Percentiles rank a stretch among this genome's conserved stretches.
Conservation (phyloP, 2,113 vertebrate genomes). For the Pseudorhombus dupliciocellatus region DNA sequence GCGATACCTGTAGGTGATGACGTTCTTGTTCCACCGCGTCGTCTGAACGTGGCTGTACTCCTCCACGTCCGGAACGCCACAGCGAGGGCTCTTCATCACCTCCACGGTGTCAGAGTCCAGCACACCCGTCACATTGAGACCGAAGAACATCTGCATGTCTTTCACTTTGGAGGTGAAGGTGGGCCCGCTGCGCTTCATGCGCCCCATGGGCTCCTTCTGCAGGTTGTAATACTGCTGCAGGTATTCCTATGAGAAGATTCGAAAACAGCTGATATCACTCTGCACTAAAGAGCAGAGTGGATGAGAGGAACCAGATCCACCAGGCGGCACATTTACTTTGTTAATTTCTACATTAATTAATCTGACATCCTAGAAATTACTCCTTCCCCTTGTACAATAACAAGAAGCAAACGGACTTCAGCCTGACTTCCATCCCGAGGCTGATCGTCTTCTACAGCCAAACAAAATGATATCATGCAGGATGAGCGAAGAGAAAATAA, state of each 20-base stretch:
- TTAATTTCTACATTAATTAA: not conserved
- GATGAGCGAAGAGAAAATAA: not conserved
- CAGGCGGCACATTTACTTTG: not conserved
- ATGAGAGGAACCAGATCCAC: not conserved
- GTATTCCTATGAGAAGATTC: slow-evolving; percentile 72
- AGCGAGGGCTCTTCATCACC: slow-evolving; percentile 77
- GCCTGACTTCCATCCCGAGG: not conserved
- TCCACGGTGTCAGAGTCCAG: slow-evolving; percentile 73
- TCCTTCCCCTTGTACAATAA: not conserved
- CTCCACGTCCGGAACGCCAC: slow-evolving; percentile 80
- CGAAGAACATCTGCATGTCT: slow-evolving; percentile 83
- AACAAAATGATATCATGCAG: not conserved
- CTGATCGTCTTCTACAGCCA: not conserved
- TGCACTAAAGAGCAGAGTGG: not conserved
- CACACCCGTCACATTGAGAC: slow-evolving; percentile 76
- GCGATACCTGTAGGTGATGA: slow-evolving; percentile 78
- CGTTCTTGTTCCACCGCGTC: slow-evolving; percentile 77
- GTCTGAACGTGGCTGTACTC: slow-evolving; percentile 71
- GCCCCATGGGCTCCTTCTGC: slow-evolving; percentile 54
- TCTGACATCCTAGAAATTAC: not conserved
- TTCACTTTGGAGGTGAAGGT: slow-evolving; percentile 76
- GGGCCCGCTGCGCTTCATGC: slow-evolving; percentile 64
- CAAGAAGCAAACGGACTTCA: not conserved
- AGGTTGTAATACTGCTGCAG: slow-evolving; percentile 77
- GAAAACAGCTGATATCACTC: not conserved